Evolutionary conservation across 2,888 invertebrate species (phyloP).

Genomic region (Spisula subtruncata): DNA sequence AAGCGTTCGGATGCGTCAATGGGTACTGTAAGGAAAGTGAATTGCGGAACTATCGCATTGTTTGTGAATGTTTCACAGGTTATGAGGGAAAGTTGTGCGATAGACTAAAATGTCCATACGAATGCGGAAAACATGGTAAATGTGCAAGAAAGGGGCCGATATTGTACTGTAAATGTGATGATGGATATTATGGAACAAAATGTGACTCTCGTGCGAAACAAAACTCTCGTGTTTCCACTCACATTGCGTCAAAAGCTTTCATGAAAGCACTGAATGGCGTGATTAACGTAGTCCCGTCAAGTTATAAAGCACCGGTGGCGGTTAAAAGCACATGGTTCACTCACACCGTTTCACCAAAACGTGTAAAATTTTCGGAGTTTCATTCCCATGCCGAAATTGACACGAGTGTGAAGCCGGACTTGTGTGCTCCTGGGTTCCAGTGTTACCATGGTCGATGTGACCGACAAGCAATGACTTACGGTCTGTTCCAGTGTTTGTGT

Average conservation of each 20-base stretch:
- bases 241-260: conserved; percentile 34
- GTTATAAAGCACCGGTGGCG: neutral
- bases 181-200: conserved; percentile 58
- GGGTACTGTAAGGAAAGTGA: conserved; percentile 67
- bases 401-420: conserved; percentile 63
- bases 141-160: conserved; percentile 58
- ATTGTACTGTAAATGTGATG: conserved; percentile 63
- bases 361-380: conserved; percentile 59
- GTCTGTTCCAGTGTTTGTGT: conserved; percentile 60
- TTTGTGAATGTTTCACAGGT: conserved; percentile 68
- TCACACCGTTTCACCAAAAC: conserved; percentile 42
- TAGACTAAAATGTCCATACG: conserved; percentile 59
- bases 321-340: conserved; percentile 51
- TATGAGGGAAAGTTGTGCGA: conserved; percentile 69
- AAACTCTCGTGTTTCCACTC: neutral
- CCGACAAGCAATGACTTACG: conserved; percentile 54
- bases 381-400: conserved; percentile 69
- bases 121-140: conserved; percentile 67
- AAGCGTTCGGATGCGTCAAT: conserved; percentile 68
- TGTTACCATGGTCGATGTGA: conserved; percentile 71
- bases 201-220: conserved; percentile 51
- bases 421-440: conserved; percentile 70
- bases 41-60: conserved; percentile 64
- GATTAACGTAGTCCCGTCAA: neutral
- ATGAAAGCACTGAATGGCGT: conserved; percentile 33